Base-by-base conservation (phyloP, 2,113 vertebrate species). In the Pseudolaguvia tuberculata region DNA sequence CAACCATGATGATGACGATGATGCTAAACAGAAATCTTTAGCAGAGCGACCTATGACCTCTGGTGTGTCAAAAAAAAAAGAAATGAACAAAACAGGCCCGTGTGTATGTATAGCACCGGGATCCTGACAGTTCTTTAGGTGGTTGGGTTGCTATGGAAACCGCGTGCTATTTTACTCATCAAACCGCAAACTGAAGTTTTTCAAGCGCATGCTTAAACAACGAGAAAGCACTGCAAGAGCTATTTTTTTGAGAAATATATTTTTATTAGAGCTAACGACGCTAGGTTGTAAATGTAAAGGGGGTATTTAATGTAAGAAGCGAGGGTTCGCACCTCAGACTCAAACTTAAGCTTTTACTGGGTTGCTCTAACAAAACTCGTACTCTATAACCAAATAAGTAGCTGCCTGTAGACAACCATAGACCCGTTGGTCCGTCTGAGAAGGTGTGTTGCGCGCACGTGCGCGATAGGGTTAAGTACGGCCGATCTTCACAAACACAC, bases 221-320 rank as follows among this genome's bases (percentile, higher is more conserved):
- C 88, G 79, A 86, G 59, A 92, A 92, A 95, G 93, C 91, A 92
- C 91, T 94, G 95, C 94, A 92, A 95, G 92, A 96, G 56, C 93
- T 97, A 97, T 97, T 92, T 92, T n/a, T 96, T 96, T 90, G 93
- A 95, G 88, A 96, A 94, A 94, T 94, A 90, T 96, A 98, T 98
- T 98, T 67, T 98, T 98, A 95, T 95, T 97, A 96, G 94, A 87
- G 90, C 93, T 97, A 98, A 98, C 89, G 92, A 88, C 94, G 91
- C 86, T 94, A 94, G 93, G 91, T 91, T 96, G 94, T 97, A 95
- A 95, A 97, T 98, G 94, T 94, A 94, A 67, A 93, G 92, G 92
- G n/a, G 88, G 90, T 94, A 93, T 94, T 94, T 94, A 95, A 97
- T 93, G 91, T 93, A 86, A 93, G 91, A 94, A 86, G 91, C 91